phyloP scores from a whole-genome alignment of 2,888 invertebrate species.

The Drosophila siamana region DNA sequence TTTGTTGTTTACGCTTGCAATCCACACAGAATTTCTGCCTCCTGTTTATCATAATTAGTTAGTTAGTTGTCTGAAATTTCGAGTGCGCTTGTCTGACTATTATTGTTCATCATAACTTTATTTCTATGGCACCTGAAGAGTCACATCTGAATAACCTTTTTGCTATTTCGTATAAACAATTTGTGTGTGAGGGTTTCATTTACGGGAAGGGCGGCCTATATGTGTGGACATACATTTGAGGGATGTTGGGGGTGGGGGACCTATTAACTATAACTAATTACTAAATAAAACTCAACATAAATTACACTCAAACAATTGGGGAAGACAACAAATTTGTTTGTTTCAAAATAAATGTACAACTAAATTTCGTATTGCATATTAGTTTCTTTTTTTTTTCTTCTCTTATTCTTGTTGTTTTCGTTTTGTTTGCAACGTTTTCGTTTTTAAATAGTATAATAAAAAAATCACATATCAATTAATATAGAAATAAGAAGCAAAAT shows the following conservation, averaged over 20 bases:
- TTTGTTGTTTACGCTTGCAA: conserved; percentile 28
- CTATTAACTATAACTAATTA: conserved; percentile 49
- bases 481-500: conserved; percentile 58
- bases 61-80: conserved; percentile 19
- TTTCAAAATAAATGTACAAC: conserved; percentile 52
- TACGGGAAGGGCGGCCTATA: conserved; percentile 1
- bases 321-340: conserved; percentile 75
- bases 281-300: conserved; percentile 77
- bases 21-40: conserved; percentile 54
- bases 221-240: conserved; percentile 62
- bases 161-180: conserved; percentile 42
- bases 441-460: conserved; percentile 38
- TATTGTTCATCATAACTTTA: conserved; percentile 53
- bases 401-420: conserved; percentile 6
- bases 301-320: conserved; percentile 72
- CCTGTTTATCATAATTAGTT: background rate
- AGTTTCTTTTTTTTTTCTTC: conserved; percentile 21
- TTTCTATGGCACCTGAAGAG: conserved; percentile 75
- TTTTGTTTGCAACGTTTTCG: background rate
- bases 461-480: conserved; percentile 75
- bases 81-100: conserved; percentile 64
- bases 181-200: background rate
- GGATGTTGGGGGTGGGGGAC: background rate
- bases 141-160: conserved; percentile 66
- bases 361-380: conserved; percentile 58